These are phyloP conservation scores for Cerceris rybyensis DNA, from an alignment of 2,888 invertebrate species.

Conservation along the genomic window DNA sequence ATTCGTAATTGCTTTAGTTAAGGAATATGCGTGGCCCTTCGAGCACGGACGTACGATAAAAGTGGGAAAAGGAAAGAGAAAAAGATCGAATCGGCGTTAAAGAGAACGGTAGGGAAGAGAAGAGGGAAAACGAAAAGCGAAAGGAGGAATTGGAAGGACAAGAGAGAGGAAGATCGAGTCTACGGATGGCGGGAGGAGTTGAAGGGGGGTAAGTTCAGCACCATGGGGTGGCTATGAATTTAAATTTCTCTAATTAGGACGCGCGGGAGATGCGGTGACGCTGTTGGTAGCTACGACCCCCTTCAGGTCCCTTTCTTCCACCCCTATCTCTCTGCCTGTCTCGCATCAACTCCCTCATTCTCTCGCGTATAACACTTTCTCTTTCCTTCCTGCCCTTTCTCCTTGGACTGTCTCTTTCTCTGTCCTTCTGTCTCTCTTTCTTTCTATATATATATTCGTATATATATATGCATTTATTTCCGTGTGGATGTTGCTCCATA, in stretches of 20 bases:
- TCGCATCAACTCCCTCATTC: slow-evolving; percentile 48
- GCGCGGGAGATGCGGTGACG: slow-evolving; percentile 74
- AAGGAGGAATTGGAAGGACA: slow-evolving; percentile 52
- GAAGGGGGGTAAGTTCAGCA: slow-evolving; percentile 65
- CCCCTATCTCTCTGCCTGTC: slow-evolving; percentile 29
- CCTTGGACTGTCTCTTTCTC: slow-evolving; percentile 12
- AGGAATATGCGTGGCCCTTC: slow-evolving; percentile 68
- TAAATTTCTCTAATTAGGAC: slow-evolving; percentile 81
- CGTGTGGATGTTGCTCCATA: slow-evolving; percentile 42
- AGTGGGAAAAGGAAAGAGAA: slow-evolving; percentile 48
- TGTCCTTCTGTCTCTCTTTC: slow-evolving; percentile 11
- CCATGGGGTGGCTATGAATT: slow-evolving; percentile 79
- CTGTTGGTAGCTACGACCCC: slow-evolving; percentile 65
- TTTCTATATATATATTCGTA: not conserved
- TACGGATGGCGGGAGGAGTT: slow-evolving; percentile 33
- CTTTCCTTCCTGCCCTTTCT: slow-evolving; percentile 22
- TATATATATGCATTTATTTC: not conserved
- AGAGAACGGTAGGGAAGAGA: slow-evolving; percentile 36
- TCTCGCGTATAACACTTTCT: slow-evolving; percentile 48
- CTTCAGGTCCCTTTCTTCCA: slow-evolving; percentile 63
- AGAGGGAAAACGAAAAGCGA: slow-evolving; percentile 44
- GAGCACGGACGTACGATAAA: slow-evolving; percentile 54
- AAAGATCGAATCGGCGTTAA: slow-evolving; percentile 23
- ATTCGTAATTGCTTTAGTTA: slow-evolving; percentile 77
- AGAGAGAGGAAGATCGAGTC: slow-evolving; percentile 43